These are phyloP conservation scores for Diarsia dahlii DNA, from an alignment of 2,888 invertebrate genomes.

Conservation along the genomic window DNA sequence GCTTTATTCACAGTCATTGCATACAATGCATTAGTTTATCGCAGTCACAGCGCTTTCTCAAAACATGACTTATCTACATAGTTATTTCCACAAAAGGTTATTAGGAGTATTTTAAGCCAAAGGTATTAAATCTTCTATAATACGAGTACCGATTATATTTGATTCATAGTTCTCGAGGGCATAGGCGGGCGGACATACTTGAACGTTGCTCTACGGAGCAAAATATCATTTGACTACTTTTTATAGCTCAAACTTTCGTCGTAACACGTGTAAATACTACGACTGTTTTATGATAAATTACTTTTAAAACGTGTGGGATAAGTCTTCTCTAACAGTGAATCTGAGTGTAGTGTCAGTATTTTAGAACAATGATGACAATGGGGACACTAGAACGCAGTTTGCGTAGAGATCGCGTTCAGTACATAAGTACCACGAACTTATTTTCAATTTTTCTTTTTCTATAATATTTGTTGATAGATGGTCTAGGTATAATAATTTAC, in stretches of 20 bases:
- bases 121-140: slow-evolving; percentile 34
- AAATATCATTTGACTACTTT: slow-evolving; percentile 16
- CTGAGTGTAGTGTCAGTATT: not conserved
- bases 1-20: not conserved
- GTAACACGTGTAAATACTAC: slow-evolving; percentile 9
- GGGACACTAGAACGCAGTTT: not conserved
- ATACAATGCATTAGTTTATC: not conserved
- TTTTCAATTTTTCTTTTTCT: too few species aligned
- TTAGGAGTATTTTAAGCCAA: slow-evolving; percentile 8
- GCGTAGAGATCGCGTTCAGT: not conserved
- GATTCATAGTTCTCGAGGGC: slow-evolving; percentile 34
- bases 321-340: not conserved
- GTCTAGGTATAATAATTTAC: not conserved
- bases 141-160: slow-evolving; percentile 9
- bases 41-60: not conserved
- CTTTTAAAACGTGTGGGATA: not conserved
- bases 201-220: not conserved
- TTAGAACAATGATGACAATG: not conserved
- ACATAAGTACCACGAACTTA: too few species aligned
- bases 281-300: not conserved
- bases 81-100: slow-evolving; percentile 1
- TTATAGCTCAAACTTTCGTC: slow-evolving; percentile 26
- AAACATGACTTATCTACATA: not conserved
- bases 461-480: too few species aligned
- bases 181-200: not conserved